Evolutionary conservation across 2,113 vertebrate genomes (phyloP).

Genomic region (Mus spicilegus): DNA sequence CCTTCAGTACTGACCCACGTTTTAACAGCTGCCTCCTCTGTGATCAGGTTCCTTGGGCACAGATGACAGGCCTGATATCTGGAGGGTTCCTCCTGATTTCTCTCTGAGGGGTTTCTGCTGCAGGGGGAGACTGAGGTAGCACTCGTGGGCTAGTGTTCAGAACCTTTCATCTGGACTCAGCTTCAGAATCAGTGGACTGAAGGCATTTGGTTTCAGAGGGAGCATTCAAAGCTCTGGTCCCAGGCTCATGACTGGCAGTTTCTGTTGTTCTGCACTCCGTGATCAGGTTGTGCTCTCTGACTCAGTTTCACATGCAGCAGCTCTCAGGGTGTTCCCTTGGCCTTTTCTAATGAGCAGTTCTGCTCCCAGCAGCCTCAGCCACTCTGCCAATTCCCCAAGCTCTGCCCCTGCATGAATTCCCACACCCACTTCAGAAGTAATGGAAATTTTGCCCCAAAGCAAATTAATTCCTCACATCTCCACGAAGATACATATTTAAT

Average conservation of each 20-base stretch:
- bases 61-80: background rate
- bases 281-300: slow-evolving; percentile 54
- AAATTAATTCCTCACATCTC: slow-evolving; percentile 56
- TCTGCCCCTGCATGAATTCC: background rate
- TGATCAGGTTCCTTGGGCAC: background rate
- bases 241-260: background rate
- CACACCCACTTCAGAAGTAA: background rate
- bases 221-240: background rate
- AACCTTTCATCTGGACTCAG: background rate
- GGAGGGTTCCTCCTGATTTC: background rate
- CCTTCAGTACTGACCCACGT: slow-evolving; percentile 19
- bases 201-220: background rate
- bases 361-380: slow-evolving; percentile 26
- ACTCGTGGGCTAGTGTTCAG: background rate
- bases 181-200: background rate
- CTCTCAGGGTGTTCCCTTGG: background rate
- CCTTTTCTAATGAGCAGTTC: slow-evolving; percentile 47
- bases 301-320: slow-evolving; percentile 52
- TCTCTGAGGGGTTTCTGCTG: background rate
- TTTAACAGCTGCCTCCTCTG: slow-evolving; percentile 49
- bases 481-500: slow-evolving; percentile 68
- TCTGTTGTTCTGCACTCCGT: background rate
- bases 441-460: slow-evolving; percentile 58
- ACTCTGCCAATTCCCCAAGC: background rate
- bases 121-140: background rate